Base-by-base conservation (phyloP, 2,888 invertebrate genomes). In the Sphinx pinastri region DNA sequence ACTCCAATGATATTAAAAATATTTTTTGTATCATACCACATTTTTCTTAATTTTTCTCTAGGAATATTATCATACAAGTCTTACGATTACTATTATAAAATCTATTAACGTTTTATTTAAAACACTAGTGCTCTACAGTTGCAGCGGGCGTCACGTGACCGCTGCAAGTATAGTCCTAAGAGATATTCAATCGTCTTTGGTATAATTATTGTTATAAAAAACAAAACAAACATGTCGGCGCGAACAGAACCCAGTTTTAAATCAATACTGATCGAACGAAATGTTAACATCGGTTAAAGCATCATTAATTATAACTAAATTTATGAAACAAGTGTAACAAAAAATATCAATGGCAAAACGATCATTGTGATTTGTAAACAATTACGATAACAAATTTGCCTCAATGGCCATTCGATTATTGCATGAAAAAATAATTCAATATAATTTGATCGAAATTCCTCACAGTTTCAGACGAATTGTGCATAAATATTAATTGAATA, bases 161-260 rank as follows among this genome's bases (percentile, higher is more conserved):
- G 81, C 86, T 83, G 82, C 86, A 83, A 83, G 80, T 83, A 84
- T 81, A 89, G 85, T 81, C 47, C 88, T 89, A 87, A 83, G 88
- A 91, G 93, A 93, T 93, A 93, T 92, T 93, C 93, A 89, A 93
- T 88, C 88, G 89, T 94, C 94, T 94, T 94, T 94, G 94, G 94
- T 94, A 94, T 94, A 86, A 92, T 88, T 49, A 63, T 63, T 88
- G 88, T 90, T 90, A 90, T 84, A 89, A 86, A 90, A 88, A 90
- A 88, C 84, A 86, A 84, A 88, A 85, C 80, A 82, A 84, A 79
- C 83, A 82, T 63, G 82, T 84, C 82, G 81, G 88, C 81, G 83
- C 85, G 83, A 87, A 86, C 86, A 81, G 70, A 72, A 84, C 80
- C 82, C 84, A 80, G 82, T 79, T 78, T 25, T 73, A 76, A 74